Conservation (phyloP, 2,113 vertebrate genomes). For the Alethe castanea region DNA sequence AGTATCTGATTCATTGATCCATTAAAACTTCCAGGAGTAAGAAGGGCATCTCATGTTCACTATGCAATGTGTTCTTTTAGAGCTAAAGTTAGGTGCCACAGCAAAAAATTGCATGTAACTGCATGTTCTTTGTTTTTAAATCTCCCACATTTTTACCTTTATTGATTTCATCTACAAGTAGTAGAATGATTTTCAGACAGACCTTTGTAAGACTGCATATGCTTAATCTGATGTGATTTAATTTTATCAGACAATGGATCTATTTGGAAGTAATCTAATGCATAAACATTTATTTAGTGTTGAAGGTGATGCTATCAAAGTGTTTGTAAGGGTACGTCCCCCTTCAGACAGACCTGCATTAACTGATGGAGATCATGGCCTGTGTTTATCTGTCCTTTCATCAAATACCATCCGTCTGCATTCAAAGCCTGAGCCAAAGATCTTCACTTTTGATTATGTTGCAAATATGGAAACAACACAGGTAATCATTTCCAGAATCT, state of each 20-base stretch:
- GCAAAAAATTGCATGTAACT: background rate
- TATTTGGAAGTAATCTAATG: background rate
- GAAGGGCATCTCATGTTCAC: background rate
- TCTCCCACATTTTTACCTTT: background rate
- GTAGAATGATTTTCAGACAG: background rate
- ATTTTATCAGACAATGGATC: background rate
- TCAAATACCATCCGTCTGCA: slow-evolving; percentile 84
- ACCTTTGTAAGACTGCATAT: background rate
- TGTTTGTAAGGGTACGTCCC: slow-evolving; percentile 90
- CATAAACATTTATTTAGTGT: slow-evolving; percentile 50
- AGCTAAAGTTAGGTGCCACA: background rate
- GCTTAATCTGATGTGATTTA: background rate
- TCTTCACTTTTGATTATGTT: slow-evolving; percentile 92
- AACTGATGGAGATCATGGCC: slow-evolving; percentile 77
- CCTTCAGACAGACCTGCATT: slow-evolving; percentile 70
- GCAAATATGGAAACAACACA: slow-evolving; percentile 90
- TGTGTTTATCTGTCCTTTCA: slow-evolving; percentile 86
- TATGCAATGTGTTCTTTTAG: background rate
- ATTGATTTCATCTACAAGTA: background rate
- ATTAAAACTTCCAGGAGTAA: background rate
- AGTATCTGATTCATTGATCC: background rate
- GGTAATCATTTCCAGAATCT: slow-evolving; percentile 69
- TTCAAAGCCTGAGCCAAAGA: slow-evolving; percentile 90
- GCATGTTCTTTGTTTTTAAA: background rate
- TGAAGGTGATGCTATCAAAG: slow-evolving; percentile 91